phyloP scores from a whole-genome alignment of 2,113 vertebrate species.

The Piaya cayana region DNA sequence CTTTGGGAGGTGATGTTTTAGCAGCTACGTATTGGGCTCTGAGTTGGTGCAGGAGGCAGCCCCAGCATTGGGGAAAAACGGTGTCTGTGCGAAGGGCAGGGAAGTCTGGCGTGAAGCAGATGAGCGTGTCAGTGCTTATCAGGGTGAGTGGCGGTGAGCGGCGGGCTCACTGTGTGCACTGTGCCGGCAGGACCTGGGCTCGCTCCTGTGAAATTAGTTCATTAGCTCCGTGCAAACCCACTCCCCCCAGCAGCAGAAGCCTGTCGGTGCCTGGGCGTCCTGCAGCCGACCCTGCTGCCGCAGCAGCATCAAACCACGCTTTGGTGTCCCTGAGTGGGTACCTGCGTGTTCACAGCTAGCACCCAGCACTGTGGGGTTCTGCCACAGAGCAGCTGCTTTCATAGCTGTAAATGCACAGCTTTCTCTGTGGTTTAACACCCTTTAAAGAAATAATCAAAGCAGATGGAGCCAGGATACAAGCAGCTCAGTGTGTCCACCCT shows the following conservation, averaged over 20 bases:
- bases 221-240: fast-evolving
- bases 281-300: fast-evolving
- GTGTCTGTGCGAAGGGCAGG: fast-evolving
- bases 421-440: neutral
- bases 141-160: neutral
- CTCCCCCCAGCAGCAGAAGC: neutral
- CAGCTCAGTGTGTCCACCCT: neutral
- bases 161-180: fast-evolving
- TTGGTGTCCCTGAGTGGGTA: fast-evolving
- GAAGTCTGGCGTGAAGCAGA: neutral
- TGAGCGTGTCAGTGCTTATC: neutral
- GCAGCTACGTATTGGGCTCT: neutral
- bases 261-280: neutral
- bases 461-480: neutral
- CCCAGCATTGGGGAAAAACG: fast-evolving
- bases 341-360: neutral
- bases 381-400: neutral
- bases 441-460: neutral
- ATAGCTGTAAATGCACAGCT: neutral
- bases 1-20: neutral
- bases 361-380: neutral
- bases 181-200: neutral
- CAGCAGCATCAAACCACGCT: fast-evolving
- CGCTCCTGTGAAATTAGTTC: neutral
- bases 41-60: neutral